Conservation (phyloP, 2,888 invertebrate genomes). For the Gryllus longicercus region DNA sequence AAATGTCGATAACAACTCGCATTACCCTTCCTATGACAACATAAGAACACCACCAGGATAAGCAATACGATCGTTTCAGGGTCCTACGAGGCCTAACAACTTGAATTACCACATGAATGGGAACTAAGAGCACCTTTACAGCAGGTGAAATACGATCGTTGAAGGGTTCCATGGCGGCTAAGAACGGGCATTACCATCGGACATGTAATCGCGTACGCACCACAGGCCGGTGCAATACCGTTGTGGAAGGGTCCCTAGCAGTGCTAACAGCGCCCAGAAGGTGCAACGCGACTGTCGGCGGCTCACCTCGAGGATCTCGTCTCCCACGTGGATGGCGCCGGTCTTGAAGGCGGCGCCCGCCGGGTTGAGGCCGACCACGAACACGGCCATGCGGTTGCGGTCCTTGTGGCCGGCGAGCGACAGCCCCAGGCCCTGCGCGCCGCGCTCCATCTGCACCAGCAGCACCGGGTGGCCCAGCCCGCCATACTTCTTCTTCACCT, state of each 20-base stretch:
- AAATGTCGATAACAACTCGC: no score
- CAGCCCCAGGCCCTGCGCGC: conserved; percentile 77
- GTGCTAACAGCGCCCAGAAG: no score
- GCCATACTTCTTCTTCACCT: conserved; percentile 89
- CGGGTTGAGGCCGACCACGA: conserved; percentile 92
- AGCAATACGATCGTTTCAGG: no score
- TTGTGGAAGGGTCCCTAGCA: background rate
- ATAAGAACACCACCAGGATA: no score
- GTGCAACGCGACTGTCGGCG: background rate
- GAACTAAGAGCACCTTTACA: no score
- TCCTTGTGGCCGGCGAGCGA: conserved; percentile 93
- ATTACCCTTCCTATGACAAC: no score
- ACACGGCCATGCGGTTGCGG: conserved; percentile 91
- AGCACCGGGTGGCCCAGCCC: conserved; percentile 67
- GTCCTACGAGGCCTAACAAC: no score
- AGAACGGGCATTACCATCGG: no score
- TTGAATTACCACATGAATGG: no score
- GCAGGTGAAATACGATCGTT: no score
- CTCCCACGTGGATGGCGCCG: conserved; percentile 80
- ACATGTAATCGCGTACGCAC: background rate
- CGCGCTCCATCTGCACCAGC: conserved; percentile 73
- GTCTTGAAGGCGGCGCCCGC: conserved; percentile 74
- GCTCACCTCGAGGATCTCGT: conserved; percentile 87
- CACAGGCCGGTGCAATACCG: background rate
- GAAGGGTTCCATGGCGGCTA: no score